These are phyloP conservation scores for Dendrocincla tyrannina DNA, from an alignment of 2,797 vertebrate genomes.

Conservation along the genomic window DNA sequence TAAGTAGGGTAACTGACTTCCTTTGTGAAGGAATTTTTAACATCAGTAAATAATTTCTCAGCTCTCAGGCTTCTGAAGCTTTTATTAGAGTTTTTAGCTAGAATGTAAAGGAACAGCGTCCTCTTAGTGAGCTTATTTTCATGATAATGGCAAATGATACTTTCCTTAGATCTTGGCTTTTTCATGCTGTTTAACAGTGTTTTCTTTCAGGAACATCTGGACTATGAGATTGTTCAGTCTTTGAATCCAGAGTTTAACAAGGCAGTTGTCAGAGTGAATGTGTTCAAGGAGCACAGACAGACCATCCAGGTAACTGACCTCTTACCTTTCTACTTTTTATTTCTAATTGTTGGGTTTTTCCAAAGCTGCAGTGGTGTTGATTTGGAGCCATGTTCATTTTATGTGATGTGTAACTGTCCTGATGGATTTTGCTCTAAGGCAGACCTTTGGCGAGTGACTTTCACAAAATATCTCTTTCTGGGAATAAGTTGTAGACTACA, in stretches of 20 bases:
- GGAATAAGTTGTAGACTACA: background rate
- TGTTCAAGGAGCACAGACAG: slow-evolving; percentile 97
- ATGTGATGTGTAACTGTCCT: background rate
- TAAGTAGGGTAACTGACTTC: background rate
- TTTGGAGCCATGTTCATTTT: background rate
- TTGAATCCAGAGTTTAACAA: slow-evolving; percentile 98
- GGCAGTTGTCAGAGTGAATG: slow-evolving; percentile 94
- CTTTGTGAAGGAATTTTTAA: background rate
- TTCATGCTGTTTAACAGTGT: background rate
- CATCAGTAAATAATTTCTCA: background rate
- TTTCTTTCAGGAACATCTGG: slow-evolving; percentile 88
- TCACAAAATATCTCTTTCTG: background rate
- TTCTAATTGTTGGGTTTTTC: background rate
- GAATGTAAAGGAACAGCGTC: background rate
- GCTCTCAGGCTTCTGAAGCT: background rate
- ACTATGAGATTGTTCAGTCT: slow-evolving; percentile 98
- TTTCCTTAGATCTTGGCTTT: background rate
- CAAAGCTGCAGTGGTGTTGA: background rate
- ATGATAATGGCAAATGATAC: background rate
- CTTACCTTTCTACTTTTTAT: background rate
- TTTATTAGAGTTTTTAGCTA: background rate
- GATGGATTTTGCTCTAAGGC: background rate
- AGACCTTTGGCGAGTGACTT: background rate
- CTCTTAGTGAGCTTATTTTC: background rate
- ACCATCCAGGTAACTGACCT: slow-evolving; percentile 89